These are phyloP conservation scores for Ommatoiulus sabulosus DNA, from an alignment of 2,888 invertebrate species.

Conservation along the genomic window DNA sequence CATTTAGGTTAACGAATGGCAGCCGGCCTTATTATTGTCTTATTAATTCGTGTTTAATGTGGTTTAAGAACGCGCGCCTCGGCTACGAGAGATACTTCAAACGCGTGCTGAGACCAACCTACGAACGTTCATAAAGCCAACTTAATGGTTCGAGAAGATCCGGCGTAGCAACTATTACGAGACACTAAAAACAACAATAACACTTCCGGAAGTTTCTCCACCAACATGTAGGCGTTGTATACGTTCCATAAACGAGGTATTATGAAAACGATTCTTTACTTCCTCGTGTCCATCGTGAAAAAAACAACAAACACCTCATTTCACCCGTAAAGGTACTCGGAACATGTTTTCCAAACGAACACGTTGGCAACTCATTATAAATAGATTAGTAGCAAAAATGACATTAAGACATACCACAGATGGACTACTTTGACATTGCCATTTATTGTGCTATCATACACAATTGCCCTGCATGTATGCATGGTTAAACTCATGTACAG, in stretches of 20 bases:
- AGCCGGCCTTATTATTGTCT: slow-evolving; percentile 36
- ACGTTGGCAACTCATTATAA: no score
- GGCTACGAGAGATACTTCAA: neutral
- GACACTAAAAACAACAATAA: slow-evolving; percentile 30
- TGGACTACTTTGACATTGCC: no score
- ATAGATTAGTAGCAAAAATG: no score
- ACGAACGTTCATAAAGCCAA: neutral
- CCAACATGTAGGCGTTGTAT: neutral
- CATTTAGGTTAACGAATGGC: slow-evolving; percentile 22
- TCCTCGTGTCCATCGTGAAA: neutral
- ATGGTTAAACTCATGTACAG: no score
- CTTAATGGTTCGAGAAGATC: slow-evolving; percentile 27
- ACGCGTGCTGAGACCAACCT: neutral
- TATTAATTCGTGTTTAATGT: slow-evolving; percentile 36
- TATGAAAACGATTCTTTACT: no score
- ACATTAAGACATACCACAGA: no score
- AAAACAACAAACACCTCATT: neutral
- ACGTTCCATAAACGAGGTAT: no score
- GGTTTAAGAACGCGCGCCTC: neutral
- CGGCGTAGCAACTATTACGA: neutral
- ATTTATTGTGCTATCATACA: no score
- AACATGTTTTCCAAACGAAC: neutral
- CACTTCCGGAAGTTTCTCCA: neutral
- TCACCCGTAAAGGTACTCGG: neutral
- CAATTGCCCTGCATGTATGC: no score